Percentiles rank a stretch among this genome's conserved stretches.
phyloP scores from a whole-genome alignment of 1,140 invertebrate genomes.

The Polypedilum pembai region DNA sequence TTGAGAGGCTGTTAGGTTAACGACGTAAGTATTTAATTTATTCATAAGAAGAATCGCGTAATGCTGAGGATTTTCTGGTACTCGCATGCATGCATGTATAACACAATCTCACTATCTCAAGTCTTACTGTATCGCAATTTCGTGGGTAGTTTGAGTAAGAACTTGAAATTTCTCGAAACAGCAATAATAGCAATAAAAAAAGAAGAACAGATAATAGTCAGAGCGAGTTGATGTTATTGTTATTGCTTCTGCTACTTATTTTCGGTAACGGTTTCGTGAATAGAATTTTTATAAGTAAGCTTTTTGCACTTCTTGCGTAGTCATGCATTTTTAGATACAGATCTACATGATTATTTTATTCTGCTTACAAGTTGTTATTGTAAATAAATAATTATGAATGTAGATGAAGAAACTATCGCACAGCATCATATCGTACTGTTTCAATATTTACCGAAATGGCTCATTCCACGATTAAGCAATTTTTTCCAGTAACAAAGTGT shows the following conservation, averaged over 20 bases:
- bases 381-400: no score
- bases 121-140: no score
- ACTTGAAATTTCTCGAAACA: no score
- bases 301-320: conserved; percentile 5
- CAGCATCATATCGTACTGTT: no score
- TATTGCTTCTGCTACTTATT: neutral
- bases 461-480: no score
- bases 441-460: no score
- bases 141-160: no score
- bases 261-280: neutral
- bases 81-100: neutral
- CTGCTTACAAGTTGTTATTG: neutral
- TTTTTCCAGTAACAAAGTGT: no score
- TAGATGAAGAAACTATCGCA: no score
- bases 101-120: neutral
- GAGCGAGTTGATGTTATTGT: no score
- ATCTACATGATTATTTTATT: neutral
- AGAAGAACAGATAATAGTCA: no score
- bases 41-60: conserved; percentile 3
- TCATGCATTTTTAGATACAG: neutral
- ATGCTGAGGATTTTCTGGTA: neutral
- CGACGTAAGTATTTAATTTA: conserved; percentile 18
- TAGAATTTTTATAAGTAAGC: neutral
- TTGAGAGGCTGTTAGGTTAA: conserved; percentile 16
- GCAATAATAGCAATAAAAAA: no score